These are phyloP conservation scores for Chymomyza amoena DNA, from an alignment of 2,888 invertebrate genomes.

Conservation along the genomic window DNA sequence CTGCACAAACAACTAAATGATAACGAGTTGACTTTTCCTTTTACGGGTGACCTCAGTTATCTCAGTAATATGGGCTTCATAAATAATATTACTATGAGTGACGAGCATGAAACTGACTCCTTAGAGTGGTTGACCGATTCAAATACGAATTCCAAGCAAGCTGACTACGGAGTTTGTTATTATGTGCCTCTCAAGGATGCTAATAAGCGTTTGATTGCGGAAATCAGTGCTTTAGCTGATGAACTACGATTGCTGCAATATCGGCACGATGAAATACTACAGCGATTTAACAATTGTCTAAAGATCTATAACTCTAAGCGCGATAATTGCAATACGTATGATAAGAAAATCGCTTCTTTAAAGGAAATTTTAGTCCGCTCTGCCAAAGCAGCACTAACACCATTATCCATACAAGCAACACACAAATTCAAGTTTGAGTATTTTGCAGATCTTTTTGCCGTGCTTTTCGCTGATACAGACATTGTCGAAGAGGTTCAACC, in stretches of 20 bases:
- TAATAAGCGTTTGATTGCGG: conserved; percentile 17
- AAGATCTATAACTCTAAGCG: not conserved
- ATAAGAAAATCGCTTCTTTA: conserved; percentile 26
- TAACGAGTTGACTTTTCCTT: conserved; percentile 50
- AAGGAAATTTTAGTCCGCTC: conserved; percentile 41
- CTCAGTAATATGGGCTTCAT: conserved; percentile 51
- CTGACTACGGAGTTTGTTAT: fast-evolving
- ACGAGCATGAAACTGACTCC: not conserved
- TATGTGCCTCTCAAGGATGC: not conserved
- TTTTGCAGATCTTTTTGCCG: conserved; percentile 35
- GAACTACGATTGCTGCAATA: conserved; percentile 27
- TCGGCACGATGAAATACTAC: conserved; percentile 4
- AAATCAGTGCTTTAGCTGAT: conserved; percentile 20
- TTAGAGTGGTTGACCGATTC: not conserved
- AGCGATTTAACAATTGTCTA: not conserved
- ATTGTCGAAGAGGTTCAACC: conserved; percentile 30
- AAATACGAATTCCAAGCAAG: not conserved
- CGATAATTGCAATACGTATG: not conserved
- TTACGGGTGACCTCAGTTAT: conserved; percentile 51
- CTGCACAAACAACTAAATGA: conserved; percentile 70
- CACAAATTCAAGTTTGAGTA: conserved; percentile 12
- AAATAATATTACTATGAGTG: not conserved
- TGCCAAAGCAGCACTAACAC: conserved; percentile 21
- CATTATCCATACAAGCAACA: not conserved
- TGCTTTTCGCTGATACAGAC: conserved; percentile 31